Evolutionary conservation across 2,888 invertebrate genomes (phyloP), one percentile per base, ranked within the genome.

Genomic region (Trissonchulus latispiculum): DNA sequence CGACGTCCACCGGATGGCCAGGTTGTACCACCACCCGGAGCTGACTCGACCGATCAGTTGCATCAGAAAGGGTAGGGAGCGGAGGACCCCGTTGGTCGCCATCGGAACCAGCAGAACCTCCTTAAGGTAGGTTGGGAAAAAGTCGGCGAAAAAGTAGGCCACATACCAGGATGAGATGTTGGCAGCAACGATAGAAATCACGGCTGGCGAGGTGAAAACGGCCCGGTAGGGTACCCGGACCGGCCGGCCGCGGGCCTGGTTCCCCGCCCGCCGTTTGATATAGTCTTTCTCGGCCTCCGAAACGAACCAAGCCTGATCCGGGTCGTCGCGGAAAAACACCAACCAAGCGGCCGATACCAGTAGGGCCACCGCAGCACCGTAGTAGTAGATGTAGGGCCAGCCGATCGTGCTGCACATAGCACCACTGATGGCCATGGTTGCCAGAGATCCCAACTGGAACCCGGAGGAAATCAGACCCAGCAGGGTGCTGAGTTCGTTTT

Each of bases 371-470:
- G 69, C 69, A 23, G 36, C 69, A n/a, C n/a, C 23, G 35, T 35
- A n/a, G 69, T 68, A 68, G 36, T 35, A 68, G 3, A 68, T 68
- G n/a, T 33, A 23, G 35, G 29, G 69, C 69, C 69, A 68, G 3
- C 69, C 69, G 36, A 68, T 68, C 3, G 28, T 68, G n/a, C 36
- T 32, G 28, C 66, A 64, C 8, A 64, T 32, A 29, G n/a, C 8
- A 64, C 66, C 66, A 32, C 32, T 32, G 31, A 28, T 64, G 8
- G 35, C 32, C 66, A 64, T 64, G 35, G 32, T 64, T 8, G 28
- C 8, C 31, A 64, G 31, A n/a, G 66, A 29, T 32, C 32, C 66
- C 8, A 64, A 15, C 18, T 29, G 66, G 35, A 64, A 64, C 35
- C 66, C 66, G 8, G 15, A 8, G 8, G 31, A 8, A 18, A 64